Evolutionary conservation across 2,797 vertebrate genomes (phyloP).

Genomic region (Sylvia borin): DNA sequence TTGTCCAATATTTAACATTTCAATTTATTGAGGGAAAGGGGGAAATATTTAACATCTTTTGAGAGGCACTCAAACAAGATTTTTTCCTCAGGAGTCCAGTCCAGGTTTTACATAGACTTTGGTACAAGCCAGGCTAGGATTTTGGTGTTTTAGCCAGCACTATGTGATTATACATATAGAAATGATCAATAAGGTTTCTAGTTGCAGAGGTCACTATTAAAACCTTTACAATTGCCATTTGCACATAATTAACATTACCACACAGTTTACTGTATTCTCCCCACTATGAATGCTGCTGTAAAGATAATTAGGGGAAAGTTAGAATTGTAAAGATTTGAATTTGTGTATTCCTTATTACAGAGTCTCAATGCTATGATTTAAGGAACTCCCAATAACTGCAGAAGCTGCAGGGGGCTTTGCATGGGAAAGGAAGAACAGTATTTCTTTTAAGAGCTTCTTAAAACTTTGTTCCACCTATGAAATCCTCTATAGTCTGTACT

Average conservation of each 20-base stretch:
- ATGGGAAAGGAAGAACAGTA: not conserved
- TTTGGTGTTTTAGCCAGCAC: not conserved
- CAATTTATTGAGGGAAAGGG: not conserved
- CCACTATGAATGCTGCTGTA: not conserved
- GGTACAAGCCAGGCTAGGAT: not conserved
- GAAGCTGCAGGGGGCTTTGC: not conserved
- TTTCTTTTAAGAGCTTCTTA: constrained; percentile 16
- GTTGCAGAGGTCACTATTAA: constrained; percentile 14
- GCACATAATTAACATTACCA: not conserved
- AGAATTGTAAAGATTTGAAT: constrained; percentile 7
- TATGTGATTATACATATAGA: not conserved
- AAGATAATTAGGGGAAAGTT: constrained; percentile 8
- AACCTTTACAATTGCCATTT: constrained; percentile 39
- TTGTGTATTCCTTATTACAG: not conserved
- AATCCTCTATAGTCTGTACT: not conserved
- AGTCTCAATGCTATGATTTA: not conserved
- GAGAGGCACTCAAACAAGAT: not conserved
- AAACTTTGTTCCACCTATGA: not conserved
- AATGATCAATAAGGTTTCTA: constrained; percentile 2
- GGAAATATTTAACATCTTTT: not conserved
- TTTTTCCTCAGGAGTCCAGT: not conserved
- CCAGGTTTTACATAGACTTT: not conserved
- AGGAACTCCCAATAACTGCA: not conserved
- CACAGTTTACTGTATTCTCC: not conserved
- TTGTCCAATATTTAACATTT: not conserved